Percentiles rank a stretch among this genome's conserved stretches.
phyloP scores from a whole-genome alignment of 2,113 vertebrate genomes.

The Eidolon helvum region DNA sequence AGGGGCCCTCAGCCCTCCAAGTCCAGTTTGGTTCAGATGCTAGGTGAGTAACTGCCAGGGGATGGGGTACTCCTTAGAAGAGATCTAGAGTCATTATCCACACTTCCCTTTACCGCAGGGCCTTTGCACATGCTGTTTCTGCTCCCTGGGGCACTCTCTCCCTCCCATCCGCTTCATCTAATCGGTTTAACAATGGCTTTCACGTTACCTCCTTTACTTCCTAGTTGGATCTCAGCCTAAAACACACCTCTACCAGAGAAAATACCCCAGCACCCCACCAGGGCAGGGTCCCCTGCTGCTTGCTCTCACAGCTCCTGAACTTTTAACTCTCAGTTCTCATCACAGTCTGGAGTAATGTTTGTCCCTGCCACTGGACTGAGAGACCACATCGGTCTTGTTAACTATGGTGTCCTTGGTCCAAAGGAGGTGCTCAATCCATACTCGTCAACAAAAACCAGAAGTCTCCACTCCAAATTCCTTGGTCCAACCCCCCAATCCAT shows the following conservation, averaged over 20 bases:
- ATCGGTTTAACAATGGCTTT: neutral
- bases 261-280: neutral
- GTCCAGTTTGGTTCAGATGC: neutral
- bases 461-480: neutral
- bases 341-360: neutral
- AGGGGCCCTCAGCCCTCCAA: neutral
- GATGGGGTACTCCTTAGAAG: neutral
- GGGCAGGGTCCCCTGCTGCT: neutral
- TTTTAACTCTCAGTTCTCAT: neutral
- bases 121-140: neutral
- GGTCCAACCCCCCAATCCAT: neutral
- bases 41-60: neutral
- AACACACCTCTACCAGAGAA: neutral
- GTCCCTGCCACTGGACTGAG: neutral
- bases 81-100: neutral
- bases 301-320: neutral
- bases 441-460: slow-evolving; percentile 36
- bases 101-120: neutral
- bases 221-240: neutral
- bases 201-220: neutral
- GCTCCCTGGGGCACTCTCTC: neutral
- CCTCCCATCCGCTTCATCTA: neutral
- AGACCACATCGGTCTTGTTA: neutral
- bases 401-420: neutral
- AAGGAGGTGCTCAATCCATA: neutral